phyloP scores from a whole-genome alignment of 1,140 invertebrate genomes.

The Caenorhabditis latens region DNA sequence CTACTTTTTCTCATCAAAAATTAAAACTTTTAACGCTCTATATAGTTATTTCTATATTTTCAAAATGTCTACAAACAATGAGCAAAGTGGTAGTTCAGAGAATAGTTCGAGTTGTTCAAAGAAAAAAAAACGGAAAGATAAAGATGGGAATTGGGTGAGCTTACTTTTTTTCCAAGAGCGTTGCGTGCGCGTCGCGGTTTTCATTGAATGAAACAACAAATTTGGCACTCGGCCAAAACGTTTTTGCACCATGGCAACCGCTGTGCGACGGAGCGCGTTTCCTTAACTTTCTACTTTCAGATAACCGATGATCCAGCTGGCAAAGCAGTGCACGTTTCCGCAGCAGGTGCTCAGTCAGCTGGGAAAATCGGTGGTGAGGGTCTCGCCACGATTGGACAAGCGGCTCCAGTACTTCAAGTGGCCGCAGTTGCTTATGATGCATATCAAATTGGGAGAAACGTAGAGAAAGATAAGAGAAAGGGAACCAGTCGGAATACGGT shows the following conservation, averaged over 20 bases:
- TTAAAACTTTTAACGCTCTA: neutral
- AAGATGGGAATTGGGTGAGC: neutral
- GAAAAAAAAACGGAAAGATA: neutral
- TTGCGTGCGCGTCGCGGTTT: neutral
- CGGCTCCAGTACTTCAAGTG: conserved; percentile 9
- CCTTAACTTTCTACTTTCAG: neutral
- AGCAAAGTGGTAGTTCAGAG: neutral
- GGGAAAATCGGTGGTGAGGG: conserved; percentile 28
- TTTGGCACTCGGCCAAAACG: too few species aligned
- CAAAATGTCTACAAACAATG: neutral
- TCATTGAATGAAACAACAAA: too few species aligned
- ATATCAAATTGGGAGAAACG: conserved; percentile 37
- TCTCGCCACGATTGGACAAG: conserved; percentile 38
- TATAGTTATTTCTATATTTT: neutral
- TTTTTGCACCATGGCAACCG: too few species aligned
- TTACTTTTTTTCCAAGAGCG: neutral
- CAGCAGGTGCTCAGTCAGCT: neutral
- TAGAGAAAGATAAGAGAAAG: conserved; percentile 20
- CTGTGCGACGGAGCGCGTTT: too few species aligned
- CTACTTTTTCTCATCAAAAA: neutral
- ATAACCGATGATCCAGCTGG: conserved; percentile 12
- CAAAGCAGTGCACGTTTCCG: neutral
- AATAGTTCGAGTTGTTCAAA: neutral
- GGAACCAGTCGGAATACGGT: conserved; percentile 20
- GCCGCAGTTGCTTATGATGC: conserved; percentile 27